These are phyloP conservation scores for Chaetops frenatus DNA, from an alignment of 2,113 vertebrate genomes.

Conservation along the genomic window DNA sequence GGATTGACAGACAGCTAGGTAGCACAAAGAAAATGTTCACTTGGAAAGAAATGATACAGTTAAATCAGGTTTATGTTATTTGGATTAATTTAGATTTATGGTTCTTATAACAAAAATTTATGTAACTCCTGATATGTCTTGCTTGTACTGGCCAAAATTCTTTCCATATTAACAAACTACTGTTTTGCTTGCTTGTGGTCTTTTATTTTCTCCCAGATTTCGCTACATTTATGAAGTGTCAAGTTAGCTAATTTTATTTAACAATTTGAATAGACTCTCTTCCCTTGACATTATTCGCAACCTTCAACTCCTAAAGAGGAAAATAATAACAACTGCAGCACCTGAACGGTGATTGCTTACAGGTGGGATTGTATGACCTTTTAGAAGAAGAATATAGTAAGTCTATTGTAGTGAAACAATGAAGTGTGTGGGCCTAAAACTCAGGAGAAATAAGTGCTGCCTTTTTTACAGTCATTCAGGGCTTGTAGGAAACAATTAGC, in stretches of 20 bases:
- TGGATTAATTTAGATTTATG: neutral
- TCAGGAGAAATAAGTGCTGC: neutral
- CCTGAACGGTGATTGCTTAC: neutral
- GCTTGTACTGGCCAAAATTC: neutral
- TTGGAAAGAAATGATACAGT: neutral
- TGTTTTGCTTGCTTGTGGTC: neutral
- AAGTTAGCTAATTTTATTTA: constrained; percentile 10
- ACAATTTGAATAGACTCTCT: neutral
- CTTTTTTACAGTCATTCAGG: neutral
- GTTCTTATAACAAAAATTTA: neutral
- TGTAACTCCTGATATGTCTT: neutral
- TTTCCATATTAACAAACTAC: neutral
- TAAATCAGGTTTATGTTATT: neutral
- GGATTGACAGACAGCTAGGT: neutral
- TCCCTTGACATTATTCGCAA: neutral
- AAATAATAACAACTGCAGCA: neutral
- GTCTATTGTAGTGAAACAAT: neutral
- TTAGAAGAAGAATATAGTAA: neutral
- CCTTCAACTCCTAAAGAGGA: neutral
- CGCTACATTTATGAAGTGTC: neutral
- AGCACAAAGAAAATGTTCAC: neutral
- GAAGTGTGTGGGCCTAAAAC: neutral
- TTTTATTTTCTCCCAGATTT: neutral
- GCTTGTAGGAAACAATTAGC: neutral
- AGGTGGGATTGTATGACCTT: neutral